Conservation (phyloP, 2,797 vertebrate genomes). For the Epinephelus awoara region DNA sequence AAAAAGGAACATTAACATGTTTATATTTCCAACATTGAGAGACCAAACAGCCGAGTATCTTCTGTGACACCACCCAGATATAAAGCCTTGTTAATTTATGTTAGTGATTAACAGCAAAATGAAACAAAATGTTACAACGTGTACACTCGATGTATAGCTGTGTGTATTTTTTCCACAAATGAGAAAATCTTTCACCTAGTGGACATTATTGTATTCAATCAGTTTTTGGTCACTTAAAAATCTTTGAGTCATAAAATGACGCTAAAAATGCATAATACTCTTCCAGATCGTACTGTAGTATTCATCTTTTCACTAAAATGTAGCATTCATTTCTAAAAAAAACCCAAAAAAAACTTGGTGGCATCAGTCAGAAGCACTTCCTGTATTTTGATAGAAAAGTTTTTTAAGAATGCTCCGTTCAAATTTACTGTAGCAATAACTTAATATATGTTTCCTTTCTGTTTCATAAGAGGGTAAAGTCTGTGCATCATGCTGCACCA, state of each 20-base stretch:
- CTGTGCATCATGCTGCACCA: conserved; percentile 93
- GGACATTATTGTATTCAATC: background rate
- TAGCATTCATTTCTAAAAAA: background rate
- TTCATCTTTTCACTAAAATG: background rate
- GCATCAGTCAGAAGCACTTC: background rate
- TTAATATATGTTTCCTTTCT: conserved; percentile 5
- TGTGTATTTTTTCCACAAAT: background rate
- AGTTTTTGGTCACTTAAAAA: background rate
- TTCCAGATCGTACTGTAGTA: background rate
- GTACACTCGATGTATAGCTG: no score
- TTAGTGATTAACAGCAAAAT: background rate
- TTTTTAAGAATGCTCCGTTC: background rate
- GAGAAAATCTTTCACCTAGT: background rate
- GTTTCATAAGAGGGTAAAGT: conserved; percentile 81
- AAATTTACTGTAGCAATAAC: background rate
- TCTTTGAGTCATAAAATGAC: background rate
- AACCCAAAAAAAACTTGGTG: background rate
- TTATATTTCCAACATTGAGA: background rate
- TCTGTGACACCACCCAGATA: background rate
- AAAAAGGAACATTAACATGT: background rate
- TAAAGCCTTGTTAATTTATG: background rate
- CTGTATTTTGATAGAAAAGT: background rate
- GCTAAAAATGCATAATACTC: background rate
- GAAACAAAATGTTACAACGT: background rate
- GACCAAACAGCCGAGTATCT: background rate